A percentile compares a stretch with the other conserved stretches of the same genome.
Conservation (phyloP, 2,888 invertebrate genomes). For the Matsumyia berberina region DNA sequence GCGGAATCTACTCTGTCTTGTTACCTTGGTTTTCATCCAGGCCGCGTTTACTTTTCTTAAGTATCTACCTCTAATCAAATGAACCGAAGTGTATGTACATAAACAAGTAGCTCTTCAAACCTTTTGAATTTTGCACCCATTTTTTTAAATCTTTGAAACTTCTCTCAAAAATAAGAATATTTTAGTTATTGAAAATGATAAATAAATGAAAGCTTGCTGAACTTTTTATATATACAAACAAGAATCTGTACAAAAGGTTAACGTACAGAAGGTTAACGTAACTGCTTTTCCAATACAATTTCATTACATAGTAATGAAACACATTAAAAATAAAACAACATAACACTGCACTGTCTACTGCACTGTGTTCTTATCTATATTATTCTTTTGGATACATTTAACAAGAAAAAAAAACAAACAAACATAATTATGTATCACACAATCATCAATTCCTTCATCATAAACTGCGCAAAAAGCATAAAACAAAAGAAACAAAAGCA, state of each 20-base stretch:
- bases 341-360: slow-evolving; percentile 69
- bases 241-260: slow-evolving; percentile 39
- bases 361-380: slow-evolving; percentile 44
- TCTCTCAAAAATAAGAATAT: not conserved
- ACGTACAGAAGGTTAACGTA: slow-evolving; percentile 13
- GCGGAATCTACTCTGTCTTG: too few species aligned
- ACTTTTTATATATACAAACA: slow-evolving; percentile 32
- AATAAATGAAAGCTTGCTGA: slow-evolving; percentile 48
- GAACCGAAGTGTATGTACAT: not conserved
- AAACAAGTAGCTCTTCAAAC: not conserved
- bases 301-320: slow-evolving; percentile 8
- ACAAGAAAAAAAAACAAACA: slow-evolving; percentile 19
- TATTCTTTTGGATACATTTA: slow-evolving; percentile 46
- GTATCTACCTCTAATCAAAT: too few species aligned
- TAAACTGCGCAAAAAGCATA: slow-evolving; percentile 26
- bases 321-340: slow-evolving; percentile 23
- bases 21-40: too few species aligned
- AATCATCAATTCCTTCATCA: slow-evolving; percentile 62
- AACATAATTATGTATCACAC: slow-evolving; percentile 35
- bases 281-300: not conserved
- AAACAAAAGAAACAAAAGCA: slow-evolving; percentile 1
- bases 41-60: too few species aligned
- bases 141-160: not conserved
- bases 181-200: slow-evolving; percentile 11
- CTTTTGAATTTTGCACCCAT: slow-evolving; percentile 40